Evolutionary conservation across 2,113 vertebrate species (phyloP).

Genomic region (Urocolius indicus): DNA sequence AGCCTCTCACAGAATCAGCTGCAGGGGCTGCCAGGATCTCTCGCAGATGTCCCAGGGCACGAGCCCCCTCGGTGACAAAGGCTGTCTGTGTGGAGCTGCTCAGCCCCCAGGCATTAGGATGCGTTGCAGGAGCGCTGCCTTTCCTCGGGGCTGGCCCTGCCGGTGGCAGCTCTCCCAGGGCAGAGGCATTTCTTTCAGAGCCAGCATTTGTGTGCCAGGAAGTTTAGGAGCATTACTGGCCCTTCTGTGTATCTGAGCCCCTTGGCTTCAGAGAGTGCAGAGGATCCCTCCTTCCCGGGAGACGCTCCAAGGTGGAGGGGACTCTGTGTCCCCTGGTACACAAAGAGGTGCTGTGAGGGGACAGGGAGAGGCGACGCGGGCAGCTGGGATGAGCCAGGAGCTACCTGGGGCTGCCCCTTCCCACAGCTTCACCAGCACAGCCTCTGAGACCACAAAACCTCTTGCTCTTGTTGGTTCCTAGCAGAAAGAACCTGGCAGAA

Average conservation of each 20-base stretch:
- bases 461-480: not conserved
- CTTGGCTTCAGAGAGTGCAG: not conserved
- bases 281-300: slow-evolving; percentile 41
- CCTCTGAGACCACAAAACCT: not conserved
- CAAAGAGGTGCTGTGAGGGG: slow-evolving; percentile 18
- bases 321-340: not conserved
- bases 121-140: not conserved
- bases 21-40: slow-evolving; percentile 37
- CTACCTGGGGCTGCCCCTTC: not conserved
- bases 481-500: not conserved
- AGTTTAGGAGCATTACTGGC: slow-evolving; percentile 1
- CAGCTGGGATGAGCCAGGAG: not conserved
- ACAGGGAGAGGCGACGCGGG: not conserved
- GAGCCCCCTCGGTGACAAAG: slow-evolving; percentile 27
- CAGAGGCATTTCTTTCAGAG: not conserved
- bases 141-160: not conserved
- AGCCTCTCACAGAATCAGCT: slow-evolving; percentile 17
- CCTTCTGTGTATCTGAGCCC: not conserved
- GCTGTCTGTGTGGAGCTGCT: slow-evolving; percentile 30
- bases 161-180: slow-evolving; percentile 32
- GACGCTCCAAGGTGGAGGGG: slow-evolving; percentile 12
- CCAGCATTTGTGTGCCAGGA: not conserved
- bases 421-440: not conserved
- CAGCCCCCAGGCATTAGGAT: slow-evolving; percentile 27
- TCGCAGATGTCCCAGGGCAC: not conserved